Conservation (phyloP, 1,140 invertebrate genomes). For the Heliconius hewitsoni region DNA sequence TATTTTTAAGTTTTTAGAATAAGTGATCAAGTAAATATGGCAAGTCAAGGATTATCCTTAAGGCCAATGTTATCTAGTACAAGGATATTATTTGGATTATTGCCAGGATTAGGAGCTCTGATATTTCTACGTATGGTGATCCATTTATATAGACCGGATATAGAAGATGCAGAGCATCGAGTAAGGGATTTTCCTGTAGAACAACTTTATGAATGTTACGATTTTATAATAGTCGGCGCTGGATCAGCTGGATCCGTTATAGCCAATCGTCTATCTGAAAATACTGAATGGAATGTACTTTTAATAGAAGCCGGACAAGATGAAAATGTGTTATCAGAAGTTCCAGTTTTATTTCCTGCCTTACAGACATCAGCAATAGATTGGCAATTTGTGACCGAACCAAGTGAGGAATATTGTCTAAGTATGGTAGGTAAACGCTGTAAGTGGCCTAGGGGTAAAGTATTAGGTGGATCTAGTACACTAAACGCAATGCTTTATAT, state of each 20-base stretch:
- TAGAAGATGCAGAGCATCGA: slow-evolving; percentile 83
- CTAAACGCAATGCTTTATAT: slow-evolving; percentile 95
- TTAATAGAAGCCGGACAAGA: slow-evolving; percentile 92
- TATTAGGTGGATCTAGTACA: slow-evolving; percentile 91
- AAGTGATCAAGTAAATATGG: slow-evolving; percentile 46
- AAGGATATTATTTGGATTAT: slow-evolving; percentile 84
- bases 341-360: slow-evolving; percentile 88
- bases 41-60: slow-evolving; percentile 47
- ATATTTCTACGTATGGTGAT: slow-evolving; percentile 83
- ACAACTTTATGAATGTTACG: slow-evolving; percentile 83
- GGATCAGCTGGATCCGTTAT: slow-evolving; percentile 92
- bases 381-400: slow-evolving; percentile 90
- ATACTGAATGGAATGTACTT: slow-evolving; percentile 86
- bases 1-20: background rate
- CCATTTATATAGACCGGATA: slow-evolving; percentile 84
- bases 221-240: slow-evolving; percentile 90
- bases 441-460: slow-evolving; percentile 89
- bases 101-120: slow-evolving; percentile 83
- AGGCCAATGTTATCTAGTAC: slow-evolving; percentile 74
- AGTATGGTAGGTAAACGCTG: slow-evolving; percentile 84
- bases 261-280: slow-evolving; percentile 88
- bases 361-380: slow-evolving; percentile 88
- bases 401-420: slow-evolving; percentile 85
- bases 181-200: slow-evolving; percentile 76
- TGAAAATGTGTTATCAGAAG: slow-evolving; percentile 87